These are phyloP conservation scores for Microcebus griseorufus DNA, from an alignment of 2,113 vertebrate genomes.

Conservation along the genomic window DNA sequence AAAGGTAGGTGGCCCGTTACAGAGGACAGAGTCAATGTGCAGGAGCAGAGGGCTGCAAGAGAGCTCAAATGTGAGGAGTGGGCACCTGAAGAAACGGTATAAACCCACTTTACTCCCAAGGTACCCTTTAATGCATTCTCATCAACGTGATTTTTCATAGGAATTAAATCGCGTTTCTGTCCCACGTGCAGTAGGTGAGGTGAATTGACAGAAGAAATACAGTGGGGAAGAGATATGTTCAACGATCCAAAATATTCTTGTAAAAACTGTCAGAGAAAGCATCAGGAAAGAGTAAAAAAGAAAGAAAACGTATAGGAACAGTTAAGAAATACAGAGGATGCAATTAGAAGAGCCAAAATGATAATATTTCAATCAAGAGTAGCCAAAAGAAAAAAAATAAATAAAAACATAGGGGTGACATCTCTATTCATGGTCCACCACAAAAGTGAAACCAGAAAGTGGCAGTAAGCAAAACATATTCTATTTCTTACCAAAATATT, in stretches of 20 bases:
- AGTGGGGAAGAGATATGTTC: neutral
- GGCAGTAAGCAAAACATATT: neutral
- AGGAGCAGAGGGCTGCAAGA: neutral
- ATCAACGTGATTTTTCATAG: neutral
- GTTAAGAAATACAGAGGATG: neutral
- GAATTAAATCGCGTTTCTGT: neutral
- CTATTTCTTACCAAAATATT: neutral
- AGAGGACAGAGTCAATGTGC: neutral
- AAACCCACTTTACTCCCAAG: neutral
- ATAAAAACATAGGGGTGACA: no score
- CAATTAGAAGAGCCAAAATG: neutral
- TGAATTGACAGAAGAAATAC: neutral
- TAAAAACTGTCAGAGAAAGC: neutral
- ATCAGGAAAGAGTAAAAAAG: neutral
- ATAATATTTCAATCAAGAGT: neutral
- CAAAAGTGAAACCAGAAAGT: neutral
- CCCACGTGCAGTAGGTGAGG: neutral
- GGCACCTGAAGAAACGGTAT: accelerated
- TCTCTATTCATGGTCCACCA: no score
- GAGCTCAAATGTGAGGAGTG: accelerated
- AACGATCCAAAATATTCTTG: neutral
- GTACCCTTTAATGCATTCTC: neutral
- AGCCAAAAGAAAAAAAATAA: neutral
- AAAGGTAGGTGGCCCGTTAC: slow-evolving; percentile 83
- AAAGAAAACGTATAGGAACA: neutral